These are phyloP conservation scores for Hipparchia sbordonii DNA, from an alignment of 2,888 invertebrate species.

Conservation along the genomic window DNA sequence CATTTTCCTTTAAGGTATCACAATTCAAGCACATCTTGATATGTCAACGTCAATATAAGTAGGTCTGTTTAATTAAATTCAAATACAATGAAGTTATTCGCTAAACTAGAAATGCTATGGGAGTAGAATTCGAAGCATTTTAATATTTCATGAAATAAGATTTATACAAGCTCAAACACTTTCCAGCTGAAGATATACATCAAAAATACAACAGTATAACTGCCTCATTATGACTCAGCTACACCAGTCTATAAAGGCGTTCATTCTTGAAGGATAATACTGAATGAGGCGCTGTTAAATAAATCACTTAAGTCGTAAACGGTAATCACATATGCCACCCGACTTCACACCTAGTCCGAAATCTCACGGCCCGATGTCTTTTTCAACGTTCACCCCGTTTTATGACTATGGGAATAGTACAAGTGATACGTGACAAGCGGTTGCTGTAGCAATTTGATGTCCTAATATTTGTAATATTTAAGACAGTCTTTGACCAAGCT, in stretches of 20 bases:
- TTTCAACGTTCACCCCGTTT: conserved; percentile 67
- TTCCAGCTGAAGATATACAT: background rate
- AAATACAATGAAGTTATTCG: too few species aligned
- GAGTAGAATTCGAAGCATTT: background rate
- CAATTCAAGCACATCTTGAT: too few species aligned
- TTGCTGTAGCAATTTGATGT: background rate
- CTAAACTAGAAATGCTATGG: too few species aligned
- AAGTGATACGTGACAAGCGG: conserved; percentile 42
- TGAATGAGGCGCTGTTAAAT: conserved; percentile 45
- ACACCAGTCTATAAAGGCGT: conserved; percentile 12
- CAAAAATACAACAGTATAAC: background rate
- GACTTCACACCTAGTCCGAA: conserved; percentile 69
- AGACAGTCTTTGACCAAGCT: too few species aligned
- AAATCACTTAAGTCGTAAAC: conserved; percentile 65
- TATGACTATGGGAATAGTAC: conserved; percentile 50
- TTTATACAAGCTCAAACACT: background rate
- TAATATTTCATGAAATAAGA: background rate
- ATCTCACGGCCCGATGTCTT: conserved; percentile 67
- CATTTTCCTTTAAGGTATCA: too few species aligned
- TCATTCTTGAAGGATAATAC: conserved; percentile 34
- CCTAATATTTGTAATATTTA: too few species aligned
- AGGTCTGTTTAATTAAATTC: too few species aligned
- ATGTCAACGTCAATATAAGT: too few species aligned
- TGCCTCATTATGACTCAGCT: conserved; percentile 2
- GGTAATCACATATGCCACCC: conserved; percentile 62